These are phyloP conservation scores for Orthonevra nobilis DNA, from an alignment of 2,888 invertebrate genomes.

Conservation along the genomic window DNA sequence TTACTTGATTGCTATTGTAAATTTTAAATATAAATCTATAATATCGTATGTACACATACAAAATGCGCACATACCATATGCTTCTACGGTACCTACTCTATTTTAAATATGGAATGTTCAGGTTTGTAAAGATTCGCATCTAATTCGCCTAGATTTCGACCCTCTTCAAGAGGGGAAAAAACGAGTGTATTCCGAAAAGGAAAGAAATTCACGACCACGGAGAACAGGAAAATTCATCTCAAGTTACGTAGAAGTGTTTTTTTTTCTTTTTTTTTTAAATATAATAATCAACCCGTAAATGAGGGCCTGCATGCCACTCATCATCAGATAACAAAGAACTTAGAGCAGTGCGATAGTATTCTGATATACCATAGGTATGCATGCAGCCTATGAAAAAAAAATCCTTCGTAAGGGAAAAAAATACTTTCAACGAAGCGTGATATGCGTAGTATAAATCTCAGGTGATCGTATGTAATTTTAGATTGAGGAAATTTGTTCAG, in stretches of 20 bases:
- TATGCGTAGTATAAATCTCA: slow-evolving; percentile 62
- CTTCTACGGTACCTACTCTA: slow-evolving; percentile 30
- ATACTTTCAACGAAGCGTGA: slow-evolving; percentile 51
- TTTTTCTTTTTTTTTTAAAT: slow-evolving; percentile 55
- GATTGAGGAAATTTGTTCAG: slow-evolving; percentile 58
- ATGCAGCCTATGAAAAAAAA: slow-evolving; percentile 45
- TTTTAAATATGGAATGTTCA: slow-evolving; percentile 20
- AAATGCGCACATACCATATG: neutral
- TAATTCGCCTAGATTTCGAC: slow-evolving; percentile 56
- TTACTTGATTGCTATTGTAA: too few species aligned
- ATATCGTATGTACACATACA: neutral
- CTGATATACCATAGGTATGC: slow-evolving; percentile 31
- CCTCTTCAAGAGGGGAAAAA: slow-evolving; percentile 52
- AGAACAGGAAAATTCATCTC: slow-evolving; percentile 73
- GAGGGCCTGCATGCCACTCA: slow-evolving; percentile 69
- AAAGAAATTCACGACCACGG: slow-evolving; percentile 57
- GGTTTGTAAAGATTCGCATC: slow-evolving; percentile 61
- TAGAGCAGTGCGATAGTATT: slow-evolving; percentile 40
- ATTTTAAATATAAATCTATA: too few species aligned
- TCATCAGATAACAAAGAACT: slow-evolving; percentile 68
- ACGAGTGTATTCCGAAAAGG: slow-evolving; percentile 20
- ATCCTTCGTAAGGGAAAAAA: slow-evolving; percentile 44
- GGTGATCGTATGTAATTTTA: slow-evolving; percentile 68
- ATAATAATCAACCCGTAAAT: slow-evolving; percentile 67
- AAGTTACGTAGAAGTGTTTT: slow-evolving; percentile 70